A percentile compares a stretch with the other conserved stretches of the same genome.
phyloP scores from a whole-genome alignment of 2,797 vertebrate genomes.

The Ceyx erithaca region DNA sequence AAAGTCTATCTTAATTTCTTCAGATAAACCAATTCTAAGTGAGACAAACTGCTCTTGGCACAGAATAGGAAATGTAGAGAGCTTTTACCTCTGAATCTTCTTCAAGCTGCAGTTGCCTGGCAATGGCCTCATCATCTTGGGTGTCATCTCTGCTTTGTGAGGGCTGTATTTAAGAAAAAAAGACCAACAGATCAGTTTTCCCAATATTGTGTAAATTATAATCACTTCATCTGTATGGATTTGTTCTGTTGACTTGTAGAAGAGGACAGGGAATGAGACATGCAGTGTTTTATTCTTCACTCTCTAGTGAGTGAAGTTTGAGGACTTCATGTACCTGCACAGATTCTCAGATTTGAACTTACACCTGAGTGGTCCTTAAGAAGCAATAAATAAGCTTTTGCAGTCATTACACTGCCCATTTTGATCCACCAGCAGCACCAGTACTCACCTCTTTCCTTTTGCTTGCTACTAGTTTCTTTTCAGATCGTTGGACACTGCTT shows the following conservation, averaged over 20 bases:
- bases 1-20: not conserved
- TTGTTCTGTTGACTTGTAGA: not conserved
- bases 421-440: not conserved
- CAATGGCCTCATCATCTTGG: constrained; percentile 87
- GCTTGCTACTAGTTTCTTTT: constrained; percentile 93
- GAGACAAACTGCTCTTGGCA: not conserved
- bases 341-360: not conserved
- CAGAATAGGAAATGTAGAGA: not conserved
- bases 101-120: constrained; percentile 90
- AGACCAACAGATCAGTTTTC: not conserved
- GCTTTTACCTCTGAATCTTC: constrained; percentile 89
- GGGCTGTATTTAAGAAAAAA: constrained; percentile 73
- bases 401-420: not conserved
- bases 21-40: not conserved
- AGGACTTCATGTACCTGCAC: not conserved
- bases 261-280: not conserved
- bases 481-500: constrained; percentile 85
- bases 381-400: not conserved
- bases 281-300: not conserved
- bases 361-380: not conserved
- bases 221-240: not conserved
- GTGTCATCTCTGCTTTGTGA: constrained; percentile 79
- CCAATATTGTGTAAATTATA: not conserved
- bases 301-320: not conserved
- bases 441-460: constrained; percentile 91